phyloP scores from a whole-genome alignment of 2,888 invertebrate genomes.

The Gonocerus acuteangulatus region DNA sequence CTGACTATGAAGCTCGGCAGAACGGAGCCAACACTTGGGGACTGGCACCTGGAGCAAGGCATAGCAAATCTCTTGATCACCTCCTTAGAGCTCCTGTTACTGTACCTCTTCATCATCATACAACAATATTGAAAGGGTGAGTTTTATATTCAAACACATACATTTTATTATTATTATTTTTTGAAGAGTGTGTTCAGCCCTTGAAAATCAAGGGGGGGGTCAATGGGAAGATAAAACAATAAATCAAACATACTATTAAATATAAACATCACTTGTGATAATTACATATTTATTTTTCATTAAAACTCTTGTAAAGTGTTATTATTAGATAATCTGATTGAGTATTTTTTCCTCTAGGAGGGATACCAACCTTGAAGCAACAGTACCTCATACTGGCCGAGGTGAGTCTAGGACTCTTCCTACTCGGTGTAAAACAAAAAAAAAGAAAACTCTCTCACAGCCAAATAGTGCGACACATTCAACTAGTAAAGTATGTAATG shows the following conservation, averaged over 20 bases:
- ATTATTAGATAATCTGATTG: too few species aligned
- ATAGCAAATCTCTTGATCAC: conserved; percentile 76
- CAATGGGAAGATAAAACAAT: too few species aligned
- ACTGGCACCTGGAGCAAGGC: conserved; percentile 49
- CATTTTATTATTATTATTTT: too few species aligned
- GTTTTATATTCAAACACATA: neutral
- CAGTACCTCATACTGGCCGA: neutral
- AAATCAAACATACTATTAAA: too few species aligned
- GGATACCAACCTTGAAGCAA: neutral
- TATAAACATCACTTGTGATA: too few species aligned
- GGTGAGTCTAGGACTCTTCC: conserved; percentile 21
- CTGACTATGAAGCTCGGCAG: conserved; percentile 31
- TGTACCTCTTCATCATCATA: conserved; percentile 39
- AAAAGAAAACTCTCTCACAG: conserved; percentile 5
- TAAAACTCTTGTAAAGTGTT: too few species aligned
- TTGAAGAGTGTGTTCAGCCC: too few species aligned
- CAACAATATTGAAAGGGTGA: conserved; percentile 31
- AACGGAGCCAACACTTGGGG: conserved; percentile 31
- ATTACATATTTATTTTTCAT: too few species aligned
- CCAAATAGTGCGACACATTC: neutral
- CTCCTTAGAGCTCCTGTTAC: conserved; percentile 44
- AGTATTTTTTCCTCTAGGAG: too few species aligned
- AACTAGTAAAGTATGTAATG: conserved; percentile 1
- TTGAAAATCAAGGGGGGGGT: too few species aligned
- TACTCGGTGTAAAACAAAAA: conserved; percentile 6